Evolutionary conservation across 2,797 vertebrate genomes (phyloP), one percentile per base, ranked within the genome.

Genomic region (Bovichtus variegatus): DNA sequence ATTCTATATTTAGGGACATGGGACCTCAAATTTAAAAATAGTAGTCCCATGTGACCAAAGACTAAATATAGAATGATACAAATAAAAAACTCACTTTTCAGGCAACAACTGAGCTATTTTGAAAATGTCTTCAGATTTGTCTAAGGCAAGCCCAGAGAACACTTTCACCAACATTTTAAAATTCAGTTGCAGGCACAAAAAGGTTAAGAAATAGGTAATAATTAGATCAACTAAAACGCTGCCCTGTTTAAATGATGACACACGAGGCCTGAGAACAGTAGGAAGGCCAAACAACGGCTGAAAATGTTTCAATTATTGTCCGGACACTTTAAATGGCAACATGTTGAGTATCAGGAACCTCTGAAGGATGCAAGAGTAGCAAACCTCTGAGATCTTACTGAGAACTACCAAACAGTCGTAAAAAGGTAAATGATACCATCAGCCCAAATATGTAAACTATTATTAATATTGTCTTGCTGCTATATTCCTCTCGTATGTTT

Each of bases 401-500:
- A 50, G 8, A 19, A 31, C 19, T 18, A 38, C 10, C 9, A 49
- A 54, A 0, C 16, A 29, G 16, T 16, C 19, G 13, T 0, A 10
- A 15, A 4, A 46, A n/a, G n/a, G 6, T 15, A 44, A 43, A 10
- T 44, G 47, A 50, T 0, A 36, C 36, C 4, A 43, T 55, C 38
- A 53, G 10, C 4, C 27, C 36, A 59, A 59, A 46, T 21, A 47
- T 23, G 10, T 49, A n/a, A 6, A 4, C 18, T 10, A 31, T n/a
- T 43, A 38, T 49, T 3, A 47, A 36, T 15, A 38, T 23, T 21
- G 0, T 27, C 13, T 69, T 69, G 23, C 0, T 29, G 55, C 0
- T 50, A 44, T 49, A 75, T 67, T 75, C 18, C n/a, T 23, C 29
- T 29, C 18, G 54, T 61, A 43, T 40, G 16, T 9, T 2, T 46